These are phyloP conservation scores for Maconellicoccus hirsutus DNA, from an alignment of 1,140 invertebrate genomes.

Conservation along the genomic window DNA sequence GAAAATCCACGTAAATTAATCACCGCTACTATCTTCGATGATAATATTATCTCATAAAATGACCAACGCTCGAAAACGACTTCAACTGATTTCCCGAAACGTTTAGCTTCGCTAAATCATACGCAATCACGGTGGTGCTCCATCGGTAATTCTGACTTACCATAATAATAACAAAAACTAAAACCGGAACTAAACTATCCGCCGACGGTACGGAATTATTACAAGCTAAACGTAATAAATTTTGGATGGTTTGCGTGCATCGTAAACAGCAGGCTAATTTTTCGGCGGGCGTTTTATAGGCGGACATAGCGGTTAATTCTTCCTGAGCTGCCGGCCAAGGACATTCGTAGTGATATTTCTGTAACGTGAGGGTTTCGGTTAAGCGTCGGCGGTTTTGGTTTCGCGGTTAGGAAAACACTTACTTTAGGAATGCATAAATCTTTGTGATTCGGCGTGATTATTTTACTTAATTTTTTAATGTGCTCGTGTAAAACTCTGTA, in stretches of 20 bases:
- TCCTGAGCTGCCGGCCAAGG: slow-evolving; percentile 96
- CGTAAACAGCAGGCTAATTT: slow-evolving; percentile 81
- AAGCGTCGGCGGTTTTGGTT: neutral
- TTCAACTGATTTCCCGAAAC: neutral
- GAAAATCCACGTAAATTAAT: no score
- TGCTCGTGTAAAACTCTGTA: slow-evolving; percentile 72
- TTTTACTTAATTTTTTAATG: slow-evolving; percentile 66
- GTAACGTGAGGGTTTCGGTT: slow-evolving; percentile 16
- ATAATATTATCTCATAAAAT: no score
- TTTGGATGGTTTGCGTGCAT: slow-evolving; percentile 87
- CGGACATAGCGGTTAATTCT: slow-evolving; percentile 81
- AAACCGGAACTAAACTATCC: slow-evolving; percentile 91
- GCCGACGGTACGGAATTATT: slow-evolving; percentile 75
- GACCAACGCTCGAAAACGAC: no score
- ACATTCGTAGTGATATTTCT: slow-evolving; percentile 73
- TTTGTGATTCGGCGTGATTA: slow-evolving; percentile 71
- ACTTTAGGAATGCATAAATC: slow-evolving; percentile 67
- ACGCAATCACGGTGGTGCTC: no score
- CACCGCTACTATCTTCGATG: no score
- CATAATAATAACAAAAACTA: slow-evolving; percentile 94
- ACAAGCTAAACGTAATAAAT: slow-evolving; percentile 71
- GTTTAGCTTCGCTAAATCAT: neutral
- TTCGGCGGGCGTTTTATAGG: slow-evolving; percentile 87
- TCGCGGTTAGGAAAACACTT: slow-evolving; percentile 29
- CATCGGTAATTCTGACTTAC: slow-evolving; percentile 40